These are phyloP conservation scores for Atherix ibis DNA, from an alignment of 2,888 invertebrate genomes.

Conservation along the genomic window DNA sequence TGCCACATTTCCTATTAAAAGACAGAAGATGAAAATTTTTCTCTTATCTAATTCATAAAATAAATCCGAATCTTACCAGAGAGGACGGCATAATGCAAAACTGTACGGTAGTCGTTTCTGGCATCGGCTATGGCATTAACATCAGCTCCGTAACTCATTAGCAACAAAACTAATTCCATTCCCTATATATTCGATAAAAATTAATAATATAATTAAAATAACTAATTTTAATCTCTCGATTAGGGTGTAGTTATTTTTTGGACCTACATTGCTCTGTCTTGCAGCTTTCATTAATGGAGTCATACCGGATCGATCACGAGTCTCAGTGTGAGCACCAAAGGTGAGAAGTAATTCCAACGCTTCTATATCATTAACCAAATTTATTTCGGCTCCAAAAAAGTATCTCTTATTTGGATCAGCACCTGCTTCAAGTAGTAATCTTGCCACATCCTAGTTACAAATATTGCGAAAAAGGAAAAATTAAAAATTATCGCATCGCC, in stretches of 20 bases:
- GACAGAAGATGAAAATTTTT: background rate
- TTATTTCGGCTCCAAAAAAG: constrained; percentile 82
- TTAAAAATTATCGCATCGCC: no score
- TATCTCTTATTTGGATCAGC: constrained; percentile 85
- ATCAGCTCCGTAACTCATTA: constrained; percentile 68
- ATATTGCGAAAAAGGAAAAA: no score
- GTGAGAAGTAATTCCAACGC: constrained; percentile 66
- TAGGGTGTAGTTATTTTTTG: no score
- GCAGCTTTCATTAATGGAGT: constrained; percentile 88
- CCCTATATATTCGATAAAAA: constrained; percentile 36
- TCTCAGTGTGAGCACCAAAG: constrained; percentile 79
- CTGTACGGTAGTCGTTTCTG: constrained; percentile 74
- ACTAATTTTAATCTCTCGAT: no score
- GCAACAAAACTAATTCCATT: constrained; percentile 55
- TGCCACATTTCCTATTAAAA: constrained; percentile 40
- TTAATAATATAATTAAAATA: background rate
- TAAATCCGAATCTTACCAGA: constrained; percentile 46
- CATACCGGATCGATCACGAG: constrained; percentile 69
- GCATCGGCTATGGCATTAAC: constrained; percentile 74
- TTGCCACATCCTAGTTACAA: constrained; percentile 47
- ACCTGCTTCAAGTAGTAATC: constrained; percentile 61
- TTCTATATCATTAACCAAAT: constrained; percentile 66
- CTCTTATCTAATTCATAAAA: background rate
- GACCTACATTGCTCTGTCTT: constrained; percentile 52
- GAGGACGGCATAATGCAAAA: constrained; percentile 76